Base-by-base conservation (phyloP, 2,797 vertebrate genomes). In the Microchirus variegatus region DNA sequence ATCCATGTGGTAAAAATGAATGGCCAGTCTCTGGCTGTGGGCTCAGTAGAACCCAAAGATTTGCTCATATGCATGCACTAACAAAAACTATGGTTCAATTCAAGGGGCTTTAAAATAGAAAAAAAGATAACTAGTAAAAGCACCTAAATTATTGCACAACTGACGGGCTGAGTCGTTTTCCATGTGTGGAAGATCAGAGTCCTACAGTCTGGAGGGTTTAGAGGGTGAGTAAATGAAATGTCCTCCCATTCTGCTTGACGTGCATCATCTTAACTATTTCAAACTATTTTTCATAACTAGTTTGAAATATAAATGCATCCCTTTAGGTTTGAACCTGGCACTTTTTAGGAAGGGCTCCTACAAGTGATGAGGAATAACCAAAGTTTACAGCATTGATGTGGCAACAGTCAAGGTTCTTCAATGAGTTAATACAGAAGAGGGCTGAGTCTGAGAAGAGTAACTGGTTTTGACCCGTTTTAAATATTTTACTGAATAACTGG, bases 41-140 rank as follows among this genome's bases (percentile, higher is more conserved):
- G 82, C 85, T 85, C 75, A 36, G 49, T 73, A 56, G 81, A 88
- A 85, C 80, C 86, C 85, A 87, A 85, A 89, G 80, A 87, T 82
- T 75, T 84, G 76, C 74, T 81, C 67, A 65, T 73, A 80, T 83
- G 84, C 87, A 89, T 86, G 83, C 87, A 86, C 78, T 77, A 86
- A 86, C 71, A 59, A 44, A 79, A 65, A 74, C 70, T 62, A 72
- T 63, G 69, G 73, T 72, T 83, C 59, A 70, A 58, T 56, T 69
- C 49, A 70, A 67, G 66, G 73, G 67, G 70, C 46, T 71, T 74
- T 75, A 66, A 75, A 4, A 31, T n/a, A n/a, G n/a, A 31, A 31
- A 31, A 31, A 31, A 74, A 62, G 66, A 56, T 44, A 17, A 79
- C 61, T 60, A 63, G 71, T 42, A 72, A 69, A 83, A 83, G 72